Conservation (phyloP, 2,888 invertebrate species). For the Oithona nana region DNA sequence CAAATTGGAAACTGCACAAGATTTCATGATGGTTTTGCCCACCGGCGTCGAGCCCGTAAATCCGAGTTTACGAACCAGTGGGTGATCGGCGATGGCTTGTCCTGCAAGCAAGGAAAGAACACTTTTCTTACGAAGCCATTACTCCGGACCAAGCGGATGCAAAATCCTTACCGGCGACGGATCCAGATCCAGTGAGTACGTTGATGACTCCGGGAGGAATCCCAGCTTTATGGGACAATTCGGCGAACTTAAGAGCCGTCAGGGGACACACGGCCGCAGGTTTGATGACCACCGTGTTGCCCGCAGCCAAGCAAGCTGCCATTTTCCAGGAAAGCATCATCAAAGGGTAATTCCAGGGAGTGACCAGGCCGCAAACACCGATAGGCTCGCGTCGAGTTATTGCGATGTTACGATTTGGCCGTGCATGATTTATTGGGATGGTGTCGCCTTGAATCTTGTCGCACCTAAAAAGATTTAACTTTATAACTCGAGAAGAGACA, state of each 20-base stretch:
- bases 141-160: too few species aligned
- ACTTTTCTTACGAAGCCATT: too few species aligned
- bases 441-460: constrained; percentile 85
- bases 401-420: constrained; percentile 72
- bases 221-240: constrained; percentile 69
- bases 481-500: too few species aligned
- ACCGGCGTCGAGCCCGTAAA: constrained; percentile 90
- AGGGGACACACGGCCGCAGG: constrained; percentile 75
- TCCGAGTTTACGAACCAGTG: constrained; percentile 67
- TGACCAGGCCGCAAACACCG: constrained; percentile 73
- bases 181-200: constrained; percentile 64
- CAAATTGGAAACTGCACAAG: constrained; percentile 68
- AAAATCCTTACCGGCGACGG: constrained; percentile 59
- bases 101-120: too few species aligned
- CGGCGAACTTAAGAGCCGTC: constrained; percentile 86
- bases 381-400: constrained; percentile 46
- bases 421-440: constrained; percentile 74
- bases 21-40: constrained; percentile 77
- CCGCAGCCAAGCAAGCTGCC: constrained; percentile 89
- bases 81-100: constrained; percentile 68
- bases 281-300: constrained; percentile 88
- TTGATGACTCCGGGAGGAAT: constrained; percentile 88
- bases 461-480: constrained; percentile 18
- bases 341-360: constrained; percentile 94
- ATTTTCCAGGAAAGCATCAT: constrained; percentile 99